phyloP scores from a whole-genome alignment of 2,113 vertebrate genomes.

The Egretta garzetta region DNA sequence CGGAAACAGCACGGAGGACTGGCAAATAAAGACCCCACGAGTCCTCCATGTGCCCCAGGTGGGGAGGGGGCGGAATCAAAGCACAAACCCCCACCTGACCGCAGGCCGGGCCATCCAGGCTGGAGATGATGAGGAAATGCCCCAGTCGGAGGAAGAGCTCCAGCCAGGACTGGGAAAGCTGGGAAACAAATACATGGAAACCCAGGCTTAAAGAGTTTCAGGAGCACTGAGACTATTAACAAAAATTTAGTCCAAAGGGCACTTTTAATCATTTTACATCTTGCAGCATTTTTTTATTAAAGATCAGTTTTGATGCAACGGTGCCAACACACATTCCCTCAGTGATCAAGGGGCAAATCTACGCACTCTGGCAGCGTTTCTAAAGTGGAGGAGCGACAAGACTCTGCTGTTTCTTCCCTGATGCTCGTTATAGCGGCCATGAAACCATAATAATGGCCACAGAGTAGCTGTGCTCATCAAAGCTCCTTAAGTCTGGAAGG shows the following conservation, averaged over 20 bases:
- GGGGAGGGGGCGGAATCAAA: not conserved
- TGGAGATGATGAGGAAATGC: not conserved
- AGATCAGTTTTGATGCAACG: not conserved
- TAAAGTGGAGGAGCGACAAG: not conserved
- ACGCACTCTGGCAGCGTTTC: not conserved
- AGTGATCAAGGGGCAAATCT: not conserved
- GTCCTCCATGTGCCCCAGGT: not conserved
- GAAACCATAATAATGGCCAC: not conserved
- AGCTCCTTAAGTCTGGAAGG: not conserved
- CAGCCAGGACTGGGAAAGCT: not conserved
- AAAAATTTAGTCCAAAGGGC: not conserved
- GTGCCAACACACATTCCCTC: not conserved
- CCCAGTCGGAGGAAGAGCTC: not conserved
- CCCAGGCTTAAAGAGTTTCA: not conserved
- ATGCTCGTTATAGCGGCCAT: not conserved
- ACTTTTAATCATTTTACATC: not conserved
- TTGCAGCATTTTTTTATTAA: not conserved
- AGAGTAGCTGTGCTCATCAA: not conserved
- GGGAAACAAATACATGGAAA: not conserved
- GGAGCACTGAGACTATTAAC: not conserved
- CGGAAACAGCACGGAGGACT: fast-evolving
- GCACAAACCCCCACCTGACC: not conserved
- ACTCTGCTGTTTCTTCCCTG: not conserved
- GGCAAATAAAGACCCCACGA: not conserved
- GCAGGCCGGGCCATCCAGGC: not conserved